A percentile compares a stretch with the other conserved stretches of the same genome.
phyloP scores from a whole-genome alignment of 1,140 invertebrate species.

The Cryptotermes secundus region DNA sequence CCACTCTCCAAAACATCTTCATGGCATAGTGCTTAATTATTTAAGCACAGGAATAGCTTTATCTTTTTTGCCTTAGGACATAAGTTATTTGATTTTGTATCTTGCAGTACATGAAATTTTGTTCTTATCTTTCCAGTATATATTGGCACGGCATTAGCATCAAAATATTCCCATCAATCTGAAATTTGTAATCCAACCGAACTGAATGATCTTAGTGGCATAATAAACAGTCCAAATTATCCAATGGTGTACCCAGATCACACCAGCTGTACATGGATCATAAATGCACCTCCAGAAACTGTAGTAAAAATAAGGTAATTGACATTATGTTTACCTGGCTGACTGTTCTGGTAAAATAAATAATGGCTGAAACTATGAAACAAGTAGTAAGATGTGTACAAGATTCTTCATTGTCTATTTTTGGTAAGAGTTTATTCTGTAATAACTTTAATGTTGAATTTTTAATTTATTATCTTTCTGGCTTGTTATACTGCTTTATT shows the following conservation, averaged over 20 bases:
- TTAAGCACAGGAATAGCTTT: neutral
- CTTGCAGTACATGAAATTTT: neutral
- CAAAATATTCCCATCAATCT: slow-evolving; percentile 7
- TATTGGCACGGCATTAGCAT: neutral
- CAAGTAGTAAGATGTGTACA: too few species aligned
- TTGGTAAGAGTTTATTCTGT: too few species aligned
- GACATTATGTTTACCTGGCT: too few species aligned
- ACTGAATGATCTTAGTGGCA: slow-evolving; percentile 18
- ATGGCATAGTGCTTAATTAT: too few species aligned
- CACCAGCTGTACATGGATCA: slow-evolving; percentile 29
- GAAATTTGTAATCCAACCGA: neutral
- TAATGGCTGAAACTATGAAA: too few species aligned
- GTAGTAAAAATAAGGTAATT: slow-evolving; percentile 29
- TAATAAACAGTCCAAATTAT: slow-evolving; percentile 26
- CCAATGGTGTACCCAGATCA: slow-evolving; percentile 24
- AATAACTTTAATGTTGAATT: too few species aligned
- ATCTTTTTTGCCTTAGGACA: neutral
- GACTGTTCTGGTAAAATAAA: too few species aligned
- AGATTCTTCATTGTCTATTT: too few species aligned
- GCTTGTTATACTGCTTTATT: too few species aligned
- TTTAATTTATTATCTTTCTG: too few species aligned
- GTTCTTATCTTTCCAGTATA: neutral
- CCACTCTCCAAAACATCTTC: too few species aligned
- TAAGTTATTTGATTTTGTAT: neutral
- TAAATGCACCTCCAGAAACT: neutral